These are phyloP conservation scores for Trichomycterus rosablanca DNA, from an alignment of 2,113 vertebrate species.

Conservation along the genomic window DNA sequence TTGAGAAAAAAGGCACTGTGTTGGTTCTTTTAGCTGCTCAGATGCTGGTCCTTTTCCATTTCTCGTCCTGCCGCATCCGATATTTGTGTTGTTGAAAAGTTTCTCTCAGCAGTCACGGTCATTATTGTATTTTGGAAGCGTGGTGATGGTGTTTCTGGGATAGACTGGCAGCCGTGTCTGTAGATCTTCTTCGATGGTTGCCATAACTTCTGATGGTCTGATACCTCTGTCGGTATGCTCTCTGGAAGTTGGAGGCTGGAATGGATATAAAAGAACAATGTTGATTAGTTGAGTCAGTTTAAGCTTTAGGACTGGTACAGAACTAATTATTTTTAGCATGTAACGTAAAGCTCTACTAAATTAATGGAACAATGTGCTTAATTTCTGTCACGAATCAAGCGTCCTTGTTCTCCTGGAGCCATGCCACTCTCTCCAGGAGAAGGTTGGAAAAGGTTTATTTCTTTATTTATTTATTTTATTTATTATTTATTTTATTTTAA, in stretches of 20 bases:
- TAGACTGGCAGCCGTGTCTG: constrained; percentile 62
- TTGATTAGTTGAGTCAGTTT: too few species aligned
- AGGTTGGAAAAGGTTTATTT: too few species aligned
- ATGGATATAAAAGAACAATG: constrained; percentile 32
- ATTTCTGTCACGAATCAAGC: too few species aligned
- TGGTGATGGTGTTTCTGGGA: constrained; percentile 61
- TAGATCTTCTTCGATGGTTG: constrained; percentile 70
- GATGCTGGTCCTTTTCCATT: constrained; percentile 44
- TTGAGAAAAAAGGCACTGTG: constrained; percentile 49
- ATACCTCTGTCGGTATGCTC: constrained; percentile 79
- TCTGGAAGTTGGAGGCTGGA: constrained; percentile 89
- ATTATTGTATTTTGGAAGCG: constrained; percentile 38
- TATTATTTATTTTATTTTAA: too few species aligned
- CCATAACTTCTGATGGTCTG: constrained; percentile 77
- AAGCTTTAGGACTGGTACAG: neutral
- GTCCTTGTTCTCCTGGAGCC: too few species aligned
- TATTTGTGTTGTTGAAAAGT: constrained; percentile 30
- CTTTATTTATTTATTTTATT: too few species aligned
- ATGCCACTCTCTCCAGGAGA: too few species aligned
- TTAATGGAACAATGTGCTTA: too few species aligned
- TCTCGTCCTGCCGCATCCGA: too few species aligned
- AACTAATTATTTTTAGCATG: too few species aligned
- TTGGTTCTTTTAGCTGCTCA: constrained; percentile 46
- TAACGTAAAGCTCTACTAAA: too few species aligned
- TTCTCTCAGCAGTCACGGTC: neutral